These are phyloP conservation scores for Sitta carolinensis DNA, from an alignment of 2,797 vertebrate species.

Conservation along the genomic window DNA sequence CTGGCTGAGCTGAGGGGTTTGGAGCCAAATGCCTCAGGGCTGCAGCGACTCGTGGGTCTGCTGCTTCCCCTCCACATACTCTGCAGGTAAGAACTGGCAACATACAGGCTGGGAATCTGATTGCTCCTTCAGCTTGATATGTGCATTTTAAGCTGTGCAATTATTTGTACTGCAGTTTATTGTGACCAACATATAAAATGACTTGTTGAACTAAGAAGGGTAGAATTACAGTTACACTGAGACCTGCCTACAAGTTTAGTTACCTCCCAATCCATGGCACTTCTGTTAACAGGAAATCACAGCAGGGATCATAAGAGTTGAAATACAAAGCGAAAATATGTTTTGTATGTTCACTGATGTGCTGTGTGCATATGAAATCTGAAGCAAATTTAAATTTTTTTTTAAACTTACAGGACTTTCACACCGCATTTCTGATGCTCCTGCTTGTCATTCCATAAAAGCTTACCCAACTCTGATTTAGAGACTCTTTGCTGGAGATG, in stretches of 20 bases:
- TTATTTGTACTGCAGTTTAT: neutral
- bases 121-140: neutral
- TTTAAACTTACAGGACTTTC: neutral
- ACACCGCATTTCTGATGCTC: neutral
- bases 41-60: neutral
- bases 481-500: neutral
- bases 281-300: neutral
- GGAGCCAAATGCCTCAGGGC: accelerated
- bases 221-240: neutral
- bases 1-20: neutral
- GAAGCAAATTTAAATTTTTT: neutral
- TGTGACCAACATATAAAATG: neutral
- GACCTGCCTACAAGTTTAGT: neutral
- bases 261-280: neutral
- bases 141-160: neutral
- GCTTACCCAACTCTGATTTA: neutral
- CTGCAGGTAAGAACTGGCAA: neutral
- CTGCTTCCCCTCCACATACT: accelerated
- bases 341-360: neutral
- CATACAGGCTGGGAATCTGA: accelerated
- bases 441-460: neutral
- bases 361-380: neutral
- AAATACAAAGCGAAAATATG: neutral
- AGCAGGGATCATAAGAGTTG: neutral
- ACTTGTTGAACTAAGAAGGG: neutral